Base-by-base conservation (phyloP, 2,888 invertebrate species). In the Laspeyria flexula region DNA sequence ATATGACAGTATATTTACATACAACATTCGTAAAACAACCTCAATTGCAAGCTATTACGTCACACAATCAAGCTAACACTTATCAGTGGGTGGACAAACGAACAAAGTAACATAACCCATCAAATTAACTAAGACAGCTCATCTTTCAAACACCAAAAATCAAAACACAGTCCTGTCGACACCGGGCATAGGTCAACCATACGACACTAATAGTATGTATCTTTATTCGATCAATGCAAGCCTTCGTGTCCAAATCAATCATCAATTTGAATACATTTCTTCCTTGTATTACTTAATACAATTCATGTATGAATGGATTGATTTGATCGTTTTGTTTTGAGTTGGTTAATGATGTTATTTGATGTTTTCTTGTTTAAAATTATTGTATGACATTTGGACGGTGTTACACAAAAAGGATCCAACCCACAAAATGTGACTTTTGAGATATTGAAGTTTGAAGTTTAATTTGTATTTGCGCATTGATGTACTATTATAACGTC, bases 211-310 rank as follows among this genome's bases (percentile, higher is more conserved):
- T 89, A 70, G 74, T 88, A 89, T 90, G 90, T 91, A 91, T 91
- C 88, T 86, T 73, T 85, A 90, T 90, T 90, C 89, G 88, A 91
- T 90, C 90, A 85, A 74, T 77, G 77, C 72, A 78, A 74, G 73
- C 71, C 76, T 75, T 65, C 83, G 76, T 86, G 88, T 88, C 86
- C 83, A 71, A 89, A 91, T 92, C 91, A 91, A 91, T 91, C 90
- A 91, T 86, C 90, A 89, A 89, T 90, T 89, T 90, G 86, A 90
- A 90, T 90, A 90, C 79, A 86, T 90, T 88, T 72, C 73, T 88
- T 73, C 73, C 71, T 75, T 74, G 77, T 71, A 68, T 73, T 65
- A 60, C 80, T 82, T 78, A 79, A 80, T 85, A 80, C 53, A 50
- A 57, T 55, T 46, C 46, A 46, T 55, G 75, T 74, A 75, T 85